Conservation (phyloP, 1,140 invertebrate species). For the Cotesia vestalis region DNA sequence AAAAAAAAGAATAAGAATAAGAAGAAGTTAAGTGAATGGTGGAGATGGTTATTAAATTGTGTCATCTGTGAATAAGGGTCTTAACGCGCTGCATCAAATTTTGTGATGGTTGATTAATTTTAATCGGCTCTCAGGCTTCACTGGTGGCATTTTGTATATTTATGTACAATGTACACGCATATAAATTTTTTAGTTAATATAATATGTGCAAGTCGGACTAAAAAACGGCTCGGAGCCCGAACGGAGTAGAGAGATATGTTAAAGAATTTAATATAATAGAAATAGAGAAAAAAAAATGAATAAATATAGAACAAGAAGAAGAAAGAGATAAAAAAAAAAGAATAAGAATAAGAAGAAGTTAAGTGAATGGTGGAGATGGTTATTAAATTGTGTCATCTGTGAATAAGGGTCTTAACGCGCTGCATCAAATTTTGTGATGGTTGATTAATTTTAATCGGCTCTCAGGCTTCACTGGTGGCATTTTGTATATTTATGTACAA, state of each 20-base stretch:
- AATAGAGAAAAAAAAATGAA: slow-evolving; percentile 5
- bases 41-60: slow-evolving; percentile 57
- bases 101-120: slow-evolving; percentile 60
- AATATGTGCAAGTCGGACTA: slow-evolving; percentile 35
- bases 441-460: slow-evolving; percentile 54
- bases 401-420: slow-evolving; percentile 57
- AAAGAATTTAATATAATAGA: slow-evolving; percentile 14
- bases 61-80: slow-evolving; percentile 57
- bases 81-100: slow-evolving; percentile 59
- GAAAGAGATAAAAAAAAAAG: not conserved
- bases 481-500: slow-evolving; percentile 17
- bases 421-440: slow-evolving; percentile 58
- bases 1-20: not conserved
- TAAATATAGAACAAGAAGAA: not conserved
- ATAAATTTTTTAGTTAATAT: not conserved
- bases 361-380: slow-evolving; percentile 25
- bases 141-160: slow-evolving; percentile 18
- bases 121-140: too few relatives aligned
- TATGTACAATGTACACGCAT: slow-evolving; percentile 1
- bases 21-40: too few relatives aligned
- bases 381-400: slow-evolving; percentile 62
- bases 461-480: slow-evolving; percentile 3
- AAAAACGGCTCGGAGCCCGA: slow-evolving; percentile 13
- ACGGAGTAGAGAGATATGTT: not conserved
- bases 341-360: not conserved